Conservation (phyloP, 1,140 invertebrate species). For the Hirudo medicinalis region DNA sequence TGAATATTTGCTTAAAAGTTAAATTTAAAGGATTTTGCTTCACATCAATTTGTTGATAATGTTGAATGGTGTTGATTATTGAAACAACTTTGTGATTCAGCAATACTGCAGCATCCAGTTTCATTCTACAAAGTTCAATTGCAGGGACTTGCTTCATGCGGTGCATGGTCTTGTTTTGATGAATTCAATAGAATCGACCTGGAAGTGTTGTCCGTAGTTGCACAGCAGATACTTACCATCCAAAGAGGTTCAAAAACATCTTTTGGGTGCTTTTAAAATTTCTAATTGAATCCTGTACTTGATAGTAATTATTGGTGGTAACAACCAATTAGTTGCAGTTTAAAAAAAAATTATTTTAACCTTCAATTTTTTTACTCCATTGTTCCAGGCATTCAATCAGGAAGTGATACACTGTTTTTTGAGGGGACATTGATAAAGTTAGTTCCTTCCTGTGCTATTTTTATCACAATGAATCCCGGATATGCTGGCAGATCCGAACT, state of each 20-base stretch:
- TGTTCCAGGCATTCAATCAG: slow-evolving; percentile 55
- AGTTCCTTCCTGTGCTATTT: slow-evolving; percentile 76
- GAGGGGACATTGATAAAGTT: slow-evolving; percentile 73
- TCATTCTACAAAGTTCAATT: slow-evolving; percentile 31
- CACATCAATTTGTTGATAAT: too few species aligned
- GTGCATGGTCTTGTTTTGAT: slow-evolving; percentile 79
- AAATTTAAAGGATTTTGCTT: too few species aligned
- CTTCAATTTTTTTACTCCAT: too few species aligned
- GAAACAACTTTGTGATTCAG: too few species aligned
- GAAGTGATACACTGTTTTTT: slow-evolving; percentile 59
- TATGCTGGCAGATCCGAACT: slow-evolving; percentile 78
- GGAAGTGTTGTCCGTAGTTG: slow-evolving; percentile 65
- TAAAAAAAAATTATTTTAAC: too few species aligned
- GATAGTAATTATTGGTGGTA: too few species aligned
- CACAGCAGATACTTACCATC: slow-evolving; percentile 40
- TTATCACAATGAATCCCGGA: slow-evolving; percentile 88
- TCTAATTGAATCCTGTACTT: too few species aligned
- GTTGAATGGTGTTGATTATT: too few species aligned
- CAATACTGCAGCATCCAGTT: not conserved
- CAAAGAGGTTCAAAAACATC: slow-evolving; percentile 37
- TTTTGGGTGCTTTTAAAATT: too few species aligned
- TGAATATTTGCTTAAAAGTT: too few species aligned
- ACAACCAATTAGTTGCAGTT: too few species aligned
- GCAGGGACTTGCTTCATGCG: slow-evolving; percentile 66
- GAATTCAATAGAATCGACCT: slow-evolving; percentile 80